Evolutionary conservation across 1,140 invertebrate genomes (phyloP), one percentile per base, ranked within the genome.

Genomic region (Drosophila sproati): DNA sequence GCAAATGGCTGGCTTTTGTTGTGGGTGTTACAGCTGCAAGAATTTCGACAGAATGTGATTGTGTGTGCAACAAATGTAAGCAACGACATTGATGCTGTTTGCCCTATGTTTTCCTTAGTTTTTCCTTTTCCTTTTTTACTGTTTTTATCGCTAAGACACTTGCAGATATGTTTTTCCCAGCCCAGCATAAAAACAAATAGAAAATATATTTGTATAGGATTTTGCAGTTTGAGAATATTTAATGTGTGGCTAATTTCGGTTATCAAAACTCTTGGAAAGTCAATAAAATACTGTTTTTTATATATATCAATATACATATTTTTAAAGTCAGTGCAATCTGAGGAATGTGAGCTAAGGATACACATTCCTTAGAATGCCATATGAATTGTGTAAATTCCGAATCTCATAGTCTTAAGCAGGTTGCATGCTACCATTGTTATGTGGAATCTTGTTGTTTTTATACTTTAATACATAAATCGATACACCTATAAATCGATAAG

Each of bases 71-170:
- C 75, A 77, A 82, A 82, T 87, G 78, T 82, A 73, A 77, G 76
- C 82, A 87, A 74, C 60, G 66, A 70, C 76, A 87, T 80, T 87
- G 82, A 77, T 82, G 83, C 66, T 82, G 79, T 71, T 70, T 79
- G 59, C 41, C 39, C 50, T 57, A 51, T 63, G 45, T 37, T 34
- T 52, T 10, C 4, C n/a, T 39, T 28, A 5, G n/a, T 31, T 32
- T n/a, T 35, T n/a, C 8, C 2, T 59, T 52, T 66, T 73, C 63
- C 54, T 31, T 37, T 55, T 37, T 45, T 52, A 3, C 47, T 39
- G 28, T 55, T n/a, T 43, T 43, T 45, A 61, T 43, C 41, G 39
- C 37, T 5, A 31, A 50, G 57, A 77, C 34, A 78, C 60, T 62
- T 60, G 52, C 45, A 60, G 8, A 50, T 48, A 32, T 39, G 28